phyloP scores from a whole-genome alignment of 2,888 invertebrate species.

The Clivina fossor region DNA sequence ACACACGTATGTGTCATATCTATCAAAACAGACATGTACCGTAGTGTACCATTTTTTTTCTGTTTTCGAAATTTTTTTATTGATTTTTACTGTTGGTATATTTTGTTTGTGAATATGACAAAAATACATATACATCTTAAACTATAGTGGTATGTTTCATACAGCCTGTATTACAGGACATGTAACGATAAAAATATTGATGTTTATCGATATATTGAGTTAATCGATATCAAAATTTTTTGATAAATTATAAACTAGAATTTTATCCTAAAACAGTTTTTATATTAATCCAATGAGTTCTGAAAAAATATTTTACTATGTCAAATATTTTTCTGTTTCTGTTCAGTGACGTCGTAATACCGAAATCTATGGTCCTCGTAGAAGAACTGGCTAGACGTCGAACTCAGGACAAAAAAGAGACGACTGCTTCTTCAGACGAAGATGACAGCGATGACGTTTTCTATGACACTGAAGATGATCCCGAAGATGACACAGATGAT shows the following conservation, averaged over 20 bases:
- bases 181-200: neutral
- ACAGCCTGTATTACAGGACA: neutral
- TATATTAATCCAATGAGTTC: no score
- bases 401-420: slow-evolving; percentile 48
- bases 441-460: slow-evolving; percentile 69
- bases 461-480: slow-evolving; percentile 69
- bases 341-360: slow-evolving; percentile 59
- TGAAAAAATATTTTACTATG: no score
- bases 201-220: neutral
- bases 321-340: no score
- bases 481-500: slow-evolving; percentile 68
- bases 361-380: slow-evolving; percentile 55
- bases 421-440: slow-evolving; percentile 60
- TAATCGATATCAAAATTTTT: slow-evolving; percentile 1
- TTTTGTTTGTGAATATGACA: slow-evolving; percentile 1
- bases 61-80: no score
- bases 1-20: slow-evolving; percentile 5
- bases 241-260: no score
- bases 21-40: slow-evolving; percentile 13
- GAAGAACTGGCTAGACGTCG: slow-evolving; percentile 47
- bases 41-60: no score
- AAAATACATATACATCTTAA: neutral
- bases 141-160: neutral
- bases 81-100: no score
- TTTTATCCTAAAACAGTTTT: no score